Base-by-base conservation (phyloP, 1,140 invertebrate species). In the Scaptodrosophila lebanonensis region DNA sequence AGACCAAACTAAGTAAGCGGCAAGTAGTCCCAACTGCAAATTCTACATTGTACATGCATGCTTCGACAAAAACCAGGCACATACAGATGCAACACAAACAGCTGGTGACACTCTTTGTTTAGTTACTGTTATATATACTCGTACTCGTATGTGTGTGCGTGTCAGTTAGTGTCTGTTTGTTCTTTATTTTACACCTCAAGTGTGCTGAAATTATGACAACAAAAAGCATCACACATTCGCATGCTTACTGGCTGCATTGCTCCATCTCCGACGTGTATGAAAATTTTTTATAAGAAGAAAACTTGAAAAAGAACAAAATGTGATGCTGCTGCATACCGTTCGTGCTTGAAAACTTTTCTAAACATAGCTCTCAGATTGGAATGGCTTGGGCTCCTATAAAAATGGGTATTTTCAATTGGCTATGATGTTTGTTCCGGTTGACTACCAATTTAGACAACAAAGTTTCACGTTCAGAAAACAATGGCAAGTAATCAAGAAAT, bases 341-440 rank as follows among this genome's bases (percentile, higher is more conserved):
- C 73, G 73, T 77, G 73, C 73, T 73, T 77, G 75, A 77, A 77
- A 77, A 77, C 68, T 61, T 79, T 66, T 73, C 64, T 58, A 77
- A 79, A 72, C 73, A 77, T 77, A 79, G 79, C 73, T 79, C 45
- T 44, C 52, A 73, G 59, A 43, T 47, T 22, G 44, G 56, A 52
- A 59, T 57, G 50, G 38, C 47, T 62, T 57, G 47, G n/a, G n/a
- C n/a, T n/a, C n/a, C n/a, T n/a, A n/a, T n/a, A n/a, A n/a, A n/a
- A n/a, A n/a, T n/a, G n/a, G n/a, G n/a, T n/a, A n/a, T n/a, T n/a
- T n/a, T n/a, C n/a, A n/a, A n/a, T n/a, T n/a, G n/a, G n/a, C n/a
- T n/a, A n/a, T n/a, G n/a, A n/a, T n/a, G n/a, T n/a, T n/a, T n/a
- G n/a, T n/a, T n/a, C n/a, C n/a, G n/a, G n/a, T n/a, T n/a, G n/a